Evolutionary conservation across 1,140 invertebrate genomes (phyloP).

Genomic region (Pseudomyrmex gracilis): DNA sequence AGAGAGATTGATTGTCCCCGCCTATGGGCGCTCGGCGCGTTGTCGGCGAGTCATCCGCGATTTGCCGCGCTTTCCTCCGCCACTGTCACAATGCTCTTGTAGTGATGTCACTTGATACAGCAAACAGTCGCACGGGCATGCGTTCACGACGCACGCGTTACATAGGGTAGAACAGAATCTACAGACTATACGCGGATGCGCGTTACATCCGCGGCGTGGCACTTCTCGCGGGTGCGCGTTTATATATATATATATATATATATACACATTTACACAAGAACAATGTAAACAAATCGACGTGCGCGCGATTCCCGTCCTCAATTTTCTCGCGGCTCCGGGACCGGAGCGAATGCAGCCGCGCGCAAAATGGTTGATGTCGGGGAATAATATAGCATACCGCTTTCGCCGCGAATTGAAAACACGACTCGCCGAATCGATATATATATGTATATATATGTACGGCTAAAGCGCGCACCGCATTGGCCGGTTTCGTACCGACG

Average conservation of each 20-base stretch:
- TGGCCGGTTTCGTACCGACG: conserved; percentile 62
- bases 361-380: conserved; percentile 62
- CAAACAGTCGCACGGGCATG: background rate
- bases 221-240: background rate
- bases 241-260: too few relatives aligned
- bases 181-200: background rate
- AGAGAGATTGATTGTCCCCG: background rate
- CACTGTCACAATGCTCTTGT: conserved; percentile 29
- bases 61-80: conserved; percentile 64
- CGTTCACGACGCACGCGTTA: conserved; percentile 2
- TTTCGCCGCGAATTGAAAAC: conserved; percentile 71
- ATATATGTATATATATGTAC: too few relatives aligned
- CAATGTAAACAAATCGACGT: conserved; percentile 66
- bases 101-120: background rate
- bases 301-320: conserved; percentile 8
- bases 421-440: conserved; percentile 69
- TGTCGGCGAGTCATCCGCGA: background rate
- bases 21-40: background rate
- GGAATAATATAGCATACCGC: conserved; percentile 62
- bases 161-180: too few relatives aligned
- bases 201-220: background rate
- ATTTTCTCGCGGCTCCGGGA: background rate
- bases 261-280: background rate
- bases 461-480: conserved; percentile 63
- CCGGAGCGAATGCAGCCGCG: conserved; percentile 28